Percentiles rank a stretch among this genome's conserved stretches.
These are phyloP conservation scores for Mycteria americana DNA, from an alignment of 2,797 vertebrate species.

Conservation along the genomic window DNA sequence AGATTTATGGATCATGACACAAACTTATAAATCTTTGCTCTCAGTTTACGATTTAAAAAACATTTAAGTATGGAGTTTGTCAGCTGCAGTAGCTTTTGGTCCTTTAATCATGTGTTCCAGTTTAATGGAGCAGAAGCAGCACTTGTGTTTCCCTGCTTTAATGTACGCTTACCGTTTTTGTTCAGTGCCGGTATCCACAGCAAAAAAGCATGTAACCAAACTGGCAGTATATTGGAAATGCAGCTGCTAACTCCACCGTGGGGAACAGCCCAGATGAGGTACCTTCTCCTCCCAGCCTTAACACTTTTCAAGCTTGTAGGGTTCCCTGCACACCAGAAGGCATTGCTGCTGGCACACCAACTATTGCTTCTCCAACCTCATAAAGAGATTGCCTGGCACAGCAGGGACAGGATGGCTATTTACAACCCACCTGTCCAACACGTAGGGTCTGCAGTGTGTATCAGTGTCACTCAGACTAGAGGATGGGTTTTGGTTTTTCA, in stretches of 20 bases:
- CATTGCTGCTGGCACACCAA: not conserved
- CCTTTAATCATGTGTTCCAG: not conserved
- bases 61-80: constrained; percentile 15
- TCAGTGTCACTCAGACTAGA: not conserved
- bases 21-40: constrained; percentile 23
- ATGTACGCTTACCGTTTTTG: not conserved
- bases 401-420: not conserved
- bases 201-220: not conserved
- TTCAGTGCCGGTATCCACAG: not conserved
- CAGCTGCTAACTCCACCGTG: not conserved
- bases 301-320: not conserved
- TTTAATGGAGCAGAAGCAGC: not conserved
- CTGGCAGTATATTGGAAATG: not conserved
- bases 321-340: not conserved
- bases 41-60: not conserved
- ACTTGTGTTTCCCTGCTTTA: not conserved
- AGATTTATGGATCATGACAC: constrained; percentile 38
- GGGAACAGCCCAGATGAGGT: not conserved
- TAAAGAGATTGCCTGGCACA: rapidly evolving
- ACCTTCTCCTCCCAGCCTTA: not conserved
- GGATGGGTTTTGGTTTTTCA: not conserved
- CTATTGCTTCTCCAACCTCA: not conserved
- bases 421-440: not conserved
- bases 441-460: too few relatives aligned
- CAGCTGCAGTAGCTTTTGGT: not conserved